A percentile compares a stretch with the other conserved stretches of the same genome.
Conservation (phyloP, 2,113 vertebrate genomes). For the Diphyllodes magnificus region DNA sequence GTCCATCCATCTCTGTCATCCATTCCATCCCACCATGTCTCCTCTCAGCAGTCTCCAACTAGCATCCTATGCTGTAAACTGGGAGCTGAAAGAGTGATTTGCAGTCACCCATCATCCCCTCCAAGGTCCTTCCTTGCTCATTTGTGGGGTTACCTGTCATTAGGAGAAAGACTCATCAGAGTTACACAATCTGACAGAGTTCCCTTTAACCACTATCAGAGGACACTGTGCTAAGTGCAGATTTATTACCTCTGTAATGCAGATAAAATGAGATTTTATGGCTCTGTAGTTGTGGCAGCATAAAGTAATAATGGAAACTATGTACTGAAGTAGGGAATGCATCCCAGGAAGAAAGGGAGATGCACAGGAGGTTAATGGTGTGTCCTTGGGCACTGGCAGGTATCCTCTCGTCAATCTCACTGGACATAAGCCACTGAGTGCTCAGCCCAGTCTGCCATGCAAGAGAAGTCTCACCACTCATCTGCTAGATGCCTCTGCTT, state of each 20-base stretch:
- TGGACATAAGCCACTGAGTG: not conserved
- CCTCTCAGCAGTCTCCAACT: not conserved
- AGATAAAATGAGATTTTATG: constrained; percentile 54
- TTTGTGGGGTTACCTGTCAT: not conserved
- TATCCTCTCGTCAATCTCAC: not conserved
- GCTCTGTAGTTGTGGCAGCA: constrained; percentile 15
- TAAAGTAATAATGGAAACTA: constrained; percentile 21
- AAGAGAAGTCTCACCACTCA: not conserved
- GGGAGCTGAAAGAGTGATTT: not conserved
- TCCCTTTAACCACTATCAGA: not conserved
- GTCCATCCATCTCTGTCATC: not conserved
- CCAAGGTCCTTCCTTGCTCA: not conserved
- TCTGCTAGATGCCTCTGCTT: not conserved
- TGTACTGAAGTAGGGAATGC: not conserved
- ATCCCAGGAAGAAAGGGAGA: not conserved
- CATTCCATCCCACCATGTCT: not conserved
- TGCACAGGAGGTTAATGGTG: not conserved
- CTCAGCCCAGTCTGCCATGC: not conserved
- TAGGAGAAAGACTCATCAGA: not conserved
- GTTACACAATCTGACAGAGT: not conserved
- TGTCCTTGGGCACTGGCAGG: not conserved
- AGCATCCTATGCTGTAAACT: not conserved
- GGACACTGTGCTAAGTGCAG: not conserved
- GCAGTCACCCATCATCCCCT: not conserved
- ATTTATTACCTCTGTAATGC: constrained; percentile 39